A percentile compares a stretch with the other conserved stretches of the same genome.
Evolutionary conservation across 2,888 invertebrate species (phyloP).

Genomic region (Phyllotreta striolata): DNA sequence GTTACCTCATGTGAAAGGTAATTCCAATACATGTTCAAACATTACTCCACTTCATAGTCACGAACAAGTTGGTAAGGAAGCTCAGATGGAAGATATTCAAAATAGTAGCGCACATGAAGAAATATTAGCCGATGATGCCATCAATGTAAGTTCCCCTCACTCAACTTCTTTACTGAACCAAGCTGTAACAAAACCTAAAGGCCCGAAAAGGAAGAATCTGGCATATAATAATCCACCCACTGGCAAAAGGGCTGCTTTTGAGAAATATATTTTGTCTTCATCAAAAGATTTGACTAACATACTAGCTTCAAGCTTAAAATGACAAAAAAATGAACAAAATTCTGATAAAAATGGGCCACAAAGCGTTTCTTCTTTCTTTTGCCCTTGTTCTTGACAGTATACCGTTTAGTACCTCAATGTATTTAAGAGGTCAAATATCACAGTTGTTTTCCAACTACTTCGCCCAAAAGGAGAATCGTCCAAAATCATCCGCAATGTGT

Average conservation of each 20-base stretch:
- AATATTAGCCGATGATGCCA: slow-evolving; percentile 19
- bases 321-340: slow-evolving; percentile 9
- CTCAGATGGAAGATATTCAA: slow-evolving; percentile 5
- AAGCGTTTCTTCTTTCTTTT: slow-evolving; percentile 8
- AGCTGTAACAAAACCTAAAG: slow-evolving; percentile 3
- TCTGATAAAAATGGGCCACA: slow-evolving; percentile 5
- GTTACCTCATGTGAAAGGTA: slow-evolving; percentile 25
- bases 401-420: background rate
- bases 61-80: slow-evolving; percentile 12
- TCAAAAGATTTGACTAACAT: slow-evolving; percentile 8
- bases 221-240: slow-evolving; percentile 1
- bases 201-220: slow-evolving; percentile 4
- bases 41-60: slow-evolving; percentile 21
- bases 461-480: background rate
- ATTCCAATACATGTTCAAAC: slow-evolving; percentile 20
- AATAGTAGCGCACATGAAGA: slow-evolving; percentile 14
- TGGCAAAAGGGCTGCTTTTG: slow-evolving; percentile 7
- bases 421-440: slow-evolving; percentile 4
- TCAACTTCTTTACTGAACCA: background rate
- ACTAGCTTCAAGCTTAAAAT: slow-evolving; percentile 7
- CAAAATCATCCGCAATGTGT: background rate
- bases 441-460: slow-evolving; percentile 11
- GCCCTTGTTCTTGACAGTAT: slow-evolving; percentile 8
- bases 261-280: slow-evolving; percentile 7
- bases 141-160: slow-evolving; percentile 17